Evolutionary conservation across 1,140 invertebrate species (phyloP).

Genomic region (Drosophila albomicans): DNA sequence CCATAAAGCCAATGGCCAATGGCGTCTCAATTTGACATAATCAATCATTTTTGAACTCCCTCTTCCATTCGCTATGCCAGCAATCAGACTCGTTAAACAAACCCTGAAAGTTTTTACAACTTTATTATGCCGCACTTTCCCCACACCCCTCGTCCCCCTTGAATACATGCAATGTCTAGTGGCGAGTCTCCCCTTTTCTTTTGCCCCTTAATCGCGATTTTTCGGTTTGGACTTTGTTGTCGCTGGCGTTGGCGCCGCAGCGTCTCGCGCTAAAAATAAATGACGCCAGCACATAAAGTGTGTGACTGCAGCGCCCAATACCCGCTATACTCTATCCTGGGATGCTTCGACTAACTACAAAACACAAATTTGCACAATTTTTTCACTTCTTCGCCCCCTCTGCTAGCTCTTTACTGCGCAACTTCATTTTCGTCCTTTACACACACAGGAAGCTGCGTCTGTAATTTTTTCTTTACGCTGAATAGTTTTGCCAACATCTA

Average conservation of each 20-base stretch:
- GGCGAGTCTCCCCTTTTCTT: background rate
- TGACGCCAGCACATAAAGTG: conserved; percentile 50
- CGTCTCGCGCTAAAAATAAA: conserved; percentile 77
- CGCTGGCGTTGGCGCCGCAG: conserved; percentile 61
- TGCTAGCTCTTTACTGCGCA: conserved; percentile 21
- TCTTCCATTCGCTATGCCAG: background rate
- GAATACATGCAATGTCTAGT: background rate
- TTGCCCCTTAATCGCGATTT: conserved; percentile 47
- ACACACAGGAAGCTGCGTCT: conserved; percentile 71
- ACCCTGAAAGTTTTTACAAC: conserved; percentile 66
- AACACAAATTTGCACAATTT: conserved; percentile 79
- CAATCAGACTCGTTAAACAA: conserved; percentile 58
- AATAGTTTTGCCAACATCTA: conserved; percentile 73
- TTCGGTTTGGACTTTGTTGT: conserved; percentile 47
- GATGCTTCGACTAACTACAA: conserved; percentile 52
- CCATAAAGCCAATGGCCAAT: conserved; percentile 49
- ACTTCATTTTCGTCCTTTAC: conserved; percentile 60
- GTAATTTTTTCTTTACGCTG: conserved; percentile 55
- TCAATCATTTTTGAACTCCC: conserved; percentile 65
- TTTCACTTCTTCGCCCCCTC: conserved; percentile 25
- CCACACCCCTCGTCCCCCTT: background rate
- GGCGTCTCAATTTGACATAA: conserved; percentile 61
- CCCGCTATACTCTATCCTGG: conserved; percentile 13
- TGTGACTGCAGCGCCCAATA: conserved; percentile 33
- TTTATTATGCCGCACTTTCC: conserved; percentile 60